phyloP scores from a whole-genome alignment of 2,888 invertebrate genomes.

The Copidosoma aretas region DNA sequence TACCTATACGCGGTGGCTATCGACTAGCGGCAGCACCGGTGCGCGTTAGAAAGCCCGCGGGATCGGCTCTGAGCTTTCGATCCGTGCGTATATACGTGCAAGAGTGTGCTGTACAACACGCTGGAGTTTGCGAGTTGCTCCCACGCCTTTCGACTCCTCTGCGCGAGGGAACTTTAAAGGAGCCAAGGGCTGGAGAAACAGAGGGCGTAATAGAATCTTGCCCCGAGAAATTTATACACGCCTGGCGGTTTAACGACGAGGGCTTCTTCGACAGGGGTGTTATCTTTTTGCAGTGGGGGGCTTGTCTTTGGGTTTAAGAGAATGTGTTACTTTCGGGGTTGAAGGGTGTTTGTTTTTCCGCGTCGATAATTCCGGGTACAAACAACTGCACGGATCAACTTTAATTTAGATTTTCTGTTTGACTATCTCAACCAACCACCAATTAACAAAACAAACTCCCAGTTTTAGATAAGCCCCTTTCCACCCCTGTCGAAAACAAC shows the following conservation, averaged over 20 bases:
- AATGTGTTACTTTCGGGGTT: background rate
- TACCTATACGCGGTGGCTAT: no score
- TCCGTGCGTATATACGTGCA: no score
- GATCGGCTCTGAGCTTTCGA: no score
- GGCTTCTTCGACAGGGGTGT: conserved; percentile 1
- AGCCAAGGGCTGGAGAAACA: no score
- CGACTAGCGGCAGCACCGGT: no score
- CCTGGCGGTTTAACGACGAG: conserved; percentile 9
- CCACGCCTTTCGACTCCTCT: background rate
- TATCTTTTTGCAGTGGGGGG: conserved; percentile 6
- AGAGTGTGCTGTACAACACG: background rate
- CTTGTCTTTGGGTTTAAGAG: background rate
- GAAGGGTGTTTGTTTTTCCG: background rate
- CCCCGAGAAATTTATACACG: no score
- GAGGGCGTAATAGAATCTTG: conserved; percentile 28
- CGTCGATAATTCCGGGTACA: background rate
- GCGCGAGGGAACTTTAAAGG: background rate
- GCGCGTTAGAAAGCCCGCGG: no score
- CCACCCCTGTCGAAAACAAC: no score
- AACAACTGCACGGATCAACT: no score
- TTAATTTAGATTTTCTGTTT: background rate
- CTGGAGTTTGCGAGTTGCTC: background rate
- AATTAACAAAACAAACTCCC: no score
- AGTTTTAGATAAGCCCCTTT: no score
- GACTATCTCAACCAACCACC: conserved; percentile 26